Percentiles rank a stretch among this genome's conserved stretches.
These are phyloP conservation scores for Xestia c-nigrum DNA, from an alignment of 2,888 invertebrate species.

Conservation along the genomic window DNA sequence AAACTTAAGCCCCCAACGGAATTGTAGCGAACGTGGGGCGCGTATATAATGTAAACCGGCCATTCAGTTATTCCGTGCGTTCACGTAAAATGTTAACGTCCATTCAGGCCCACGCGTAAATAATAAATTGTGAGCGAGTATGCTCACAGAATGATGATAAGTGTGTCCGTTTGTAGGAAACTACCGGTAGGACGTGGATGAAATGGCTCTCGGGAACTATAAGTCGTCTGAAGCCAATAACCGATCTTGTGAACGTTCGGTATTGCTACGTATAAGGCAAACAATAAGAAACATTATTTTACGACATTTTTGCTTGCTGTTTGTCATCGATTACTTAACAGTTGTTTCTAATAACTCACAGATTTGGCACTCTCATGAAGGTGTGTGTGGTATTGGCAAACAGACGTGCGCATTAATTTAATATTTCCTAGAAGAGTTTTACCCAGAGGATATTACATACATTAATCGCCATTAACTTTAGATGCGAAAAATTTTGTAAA, in stretches of 20 bases:
- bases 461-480: constrained; percentile 11
- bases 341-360: constrained; percentile 37
- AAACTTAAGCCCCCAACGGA: constrained; percentile 41
- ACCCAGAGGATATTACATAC: constrained; percentile 27
- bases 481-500: neutral
- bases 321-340: constrained; percentile 41
- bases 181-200: constrained; percentile 48
- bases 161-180: constrained; percentile 50
- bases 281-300: constrained; percentile 37
- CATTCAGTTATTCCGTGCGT: constrained; percentile 53
- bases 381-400: constrained; percentile 43
- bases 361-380: constrained; percentile 33
- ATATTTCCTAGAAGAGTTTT: constrained; percentile 34
- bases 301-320: constrained; percentile 6
- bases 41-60: constrained; percentile 43
- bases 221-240: constrained; percentile 18
- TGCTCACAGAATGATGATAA: constrained; percentile 61
- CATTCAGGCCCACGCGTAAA: constrained; percentile 58
- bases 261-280: constrained; percentile 12
- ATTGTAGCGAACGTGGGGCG: constrained; percentile 43
- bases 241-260: neutral
- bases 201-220: constrained; percentile 35
- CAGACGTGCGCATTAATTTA: constrained; percentile 8
- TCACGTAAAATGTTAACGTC: constrained; percentile 56
- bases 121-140: constrained; percentile 58